These are phyloP conservation scores for Axis porcinus DNA, from an alignment of 2,113 vertebrate species.

Conservation along the genomic window DNA sequence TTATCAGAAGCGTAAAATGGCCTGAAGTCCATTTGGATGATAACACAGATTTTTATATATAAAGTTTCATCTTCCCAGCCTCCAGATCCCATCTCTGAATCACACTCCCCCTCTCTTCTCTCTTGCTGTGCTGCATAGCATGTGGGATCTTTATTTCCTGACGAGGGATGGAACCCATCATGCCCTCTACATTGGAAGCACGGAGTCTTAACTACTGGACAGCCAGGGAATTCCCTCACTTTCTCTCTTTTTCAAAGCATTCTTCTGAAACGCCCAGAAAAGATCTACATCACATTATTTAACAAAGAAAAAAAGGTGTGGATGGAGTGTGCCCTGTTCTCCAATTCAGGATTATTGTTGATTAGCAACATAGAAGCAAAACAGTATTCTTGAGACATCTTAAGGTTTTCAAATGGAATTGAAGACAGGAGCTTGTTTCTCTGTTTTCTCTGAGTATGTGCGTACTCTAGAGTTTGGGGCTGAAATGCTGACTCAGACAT, in stretches of 20 bases:
- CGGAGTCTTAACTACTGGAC: background rate
- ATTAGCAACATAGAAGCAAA: background rate
- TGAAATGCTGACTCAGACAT: background rate
- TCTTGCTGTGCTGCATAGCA: background rate
- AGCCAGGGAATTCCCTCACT: background rate
- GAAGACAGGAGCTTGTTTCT: background rate
- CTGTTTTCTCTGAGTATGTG: background rate
- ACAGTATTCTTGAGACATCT: background rate
- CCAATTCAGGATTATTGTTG: background rate
- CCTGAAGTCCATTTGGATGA: rapidly evolving
- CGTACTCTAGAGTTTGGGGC: background rate
- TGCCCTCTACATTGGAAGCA: background rate
- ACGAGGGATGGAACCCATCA: background rate
- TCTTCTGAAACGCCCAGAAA: background rate
- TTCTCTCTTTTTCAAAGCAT: slow-evolving; percentile 35
- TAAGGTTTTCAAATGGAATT: background rate
- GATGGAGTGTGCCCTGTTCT: background rate
- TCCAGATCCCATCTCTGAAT: background rate
- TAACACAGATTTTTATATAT: background rate
- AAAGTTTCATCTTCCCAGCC: background rate
- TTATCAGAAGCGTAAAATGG: background rate
- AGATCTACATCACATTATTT: background rate
- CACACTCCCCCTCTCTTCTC: background rate
- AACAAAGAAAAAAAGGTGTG: background rate
- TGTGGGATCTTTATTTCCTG: background rate